Percentiles rank a stretch among this genome's conserved stretches.
Conservation (phyloP, 64 coral and sea anemone genomes). For the Catalaphyllia jardinei region DNA sequence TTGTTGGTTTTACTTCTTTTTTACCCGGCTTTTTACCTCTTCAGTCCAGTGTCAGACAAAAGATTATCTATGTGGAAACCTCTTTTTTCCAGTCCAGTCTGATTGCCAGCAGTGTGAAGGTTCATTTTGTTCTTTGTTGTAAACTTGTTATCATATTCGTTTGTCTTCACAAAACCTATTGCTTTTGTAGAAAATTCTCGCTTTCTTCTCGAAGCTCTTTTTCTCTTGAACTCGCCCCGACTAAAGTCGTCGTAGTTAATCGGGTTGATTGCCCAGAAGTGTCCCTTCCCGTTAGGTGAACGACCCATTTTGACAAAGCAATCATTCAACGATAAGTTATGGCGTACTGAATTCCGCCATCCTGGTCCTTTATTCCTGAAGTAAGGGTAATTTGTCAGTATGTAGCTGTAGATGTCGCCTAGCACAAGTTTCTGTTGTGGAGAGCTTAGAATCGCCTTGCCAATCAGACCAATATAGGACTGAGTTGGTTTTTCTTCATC, state of each 20-base stretch:
- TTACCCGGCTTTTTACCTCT: too few species aligned
- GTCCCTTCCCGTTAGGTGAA: slow-evolving; percentile 62
- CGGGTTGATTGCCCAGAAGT: slow-evolving; percentile 73
- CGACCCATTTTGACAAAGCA: slow-evolving; percentile 69
- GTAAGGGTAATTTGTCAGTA: slow-evolving; percentile 64
- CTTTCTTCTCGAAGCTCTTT: slow-evolving; percentile 30
- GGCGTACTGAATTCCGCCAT: slow-evolving; percentile 67
- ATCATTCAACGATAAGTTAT: slow-evolving; percentile 64
- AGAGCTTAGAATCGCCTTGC: slow-evolving; percentile 60
- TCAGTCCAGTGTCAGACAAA: background rate
- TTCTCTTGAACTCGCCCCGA: slow-evolving; percentile 55
- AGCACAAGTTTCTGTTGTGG: slow-evolving; percentile 68
- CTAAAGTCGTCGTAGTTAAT: slow-evolving; percentile 65
- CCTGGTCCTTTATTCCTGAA: slow-evolving; percentile 60
- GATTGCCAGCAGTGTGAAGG: background rate
- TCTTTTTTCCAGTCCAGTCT: background rate
- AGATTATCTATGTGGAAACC: background rate
- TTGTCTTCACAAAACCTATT: background rate
- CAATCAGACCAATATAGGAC: slow-evolving; percentile 58
- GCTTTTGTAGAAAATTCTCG: background rate
- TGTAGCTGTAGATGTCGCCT: slow-evolving; percentile 65
- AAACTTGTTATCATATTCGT: too few species aligned
- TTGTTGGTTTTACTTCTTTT: too few species aligned
- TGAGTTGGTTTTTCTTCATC: slow-evolving; percentile 65
- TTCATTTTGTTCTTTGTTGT: too few species aligned